These are phyloP conservation scores for Carduelis carduelis DNA, from an alignment of 2,797 vertebrate species.

Conservation along the genomic window DNA sequence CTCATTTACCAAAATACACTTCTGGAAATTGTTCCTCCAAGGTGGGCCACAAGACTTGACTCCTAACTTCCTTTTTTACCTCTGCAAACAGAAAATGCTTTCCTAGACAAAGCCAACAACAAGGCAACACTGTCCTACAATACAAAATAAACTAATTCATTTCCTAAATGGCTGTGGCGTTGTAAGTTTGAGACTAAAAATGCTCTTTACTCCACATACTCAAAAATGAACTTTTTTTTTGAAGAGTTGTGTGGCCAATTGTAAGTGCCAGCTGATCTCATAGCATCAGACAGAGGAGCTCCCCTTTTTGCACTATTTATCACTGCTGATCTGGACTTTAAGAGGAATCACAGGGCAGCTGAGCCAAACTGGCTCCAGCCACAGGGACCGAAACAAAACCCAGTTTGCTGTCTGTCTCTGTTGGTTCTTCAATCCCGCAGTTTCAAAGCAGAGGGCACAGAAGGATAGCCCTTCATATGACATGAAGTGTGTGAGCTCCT, in stretches of 20 bases:
- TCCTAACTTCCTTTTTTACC: background rate
- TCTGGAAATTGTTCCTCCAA: background rate
- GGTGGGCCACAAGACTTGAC: background rate
- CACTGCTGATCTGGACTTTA: background rate
- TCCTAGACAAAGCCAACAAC: background rate
- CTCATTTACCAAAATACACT: background rate
- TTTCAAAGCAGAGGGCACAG: background rate
- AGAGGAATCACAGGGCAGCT: background rate
- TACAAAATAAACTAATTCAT: background rate
- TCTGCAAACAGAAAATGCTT: background rate
- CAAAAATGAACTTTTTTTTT: accelerated
- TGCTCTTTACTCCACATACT: background rate
- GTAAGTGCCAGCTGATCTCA: background rate
- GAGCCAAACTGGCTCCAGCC: background rate
- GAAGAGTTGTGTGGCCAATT: accelerated
- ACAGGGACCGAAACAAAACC: background rate
- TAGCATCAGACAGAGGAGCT: background rate
- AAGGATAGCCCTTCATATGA: background rate
- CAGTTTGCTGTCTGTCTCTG: background rate
- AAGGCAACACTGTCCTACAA: background rate
- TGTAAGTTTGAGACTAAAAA: background rate
- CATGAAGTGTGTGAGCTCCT: background rate
- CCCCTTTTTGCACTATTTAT: background rate
- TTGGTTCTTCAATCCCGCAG: background rate
- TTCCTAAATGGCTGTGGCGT: background rate